phyloP scores from a whole-genome alignment of 2,113 vertebrate species.

The Osmerus mordax region DNA sequence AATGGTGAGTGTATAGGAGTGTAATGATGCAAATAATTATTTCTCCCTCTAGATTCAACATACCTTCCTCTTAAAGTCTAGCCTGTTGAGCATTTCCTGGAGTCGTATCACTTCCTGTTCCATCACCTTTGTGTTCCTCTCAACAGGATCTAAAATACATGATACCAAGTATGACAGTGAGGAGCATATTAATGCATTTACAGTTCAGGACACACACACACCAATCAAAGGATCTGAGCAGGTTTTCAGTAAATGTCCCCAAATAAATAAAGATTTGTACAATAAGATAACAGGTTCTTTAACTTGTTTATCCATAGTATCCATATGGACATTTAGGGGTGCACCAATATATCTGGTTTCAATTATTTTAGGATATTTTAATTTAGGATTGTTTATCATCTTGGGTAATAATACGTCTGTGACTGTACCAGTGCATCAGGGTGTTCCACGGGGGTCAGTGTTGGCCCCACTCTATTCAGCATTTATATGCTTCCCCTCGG shows the following conservation, averaged over 20 bases:
- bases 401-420: too few species aligned
- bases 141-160: slow-evolving; percentile 74
- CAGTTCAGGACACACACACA: not conserved
- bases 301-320: too few species aligned
- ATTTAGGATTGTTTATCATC: too few species aligned
- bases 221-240: not conserved
- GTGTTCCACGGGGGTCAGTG: too few species aligned
- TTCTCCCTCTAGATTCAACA: slow-evolving; percentile 15
- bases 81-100: slow-evolving; percentile 92
- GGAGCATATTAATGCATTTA: not conserved
- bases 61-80: slow-evolving; percentile 95
- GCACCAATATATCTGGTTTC: too few species aligned
- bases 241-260: not conserved
- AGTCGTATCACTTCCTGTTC: slow-evolving; percentile 87
- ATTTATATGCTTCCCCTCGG: too few species aligned
- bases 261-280: not conserved
- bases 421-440: too few species aligned
- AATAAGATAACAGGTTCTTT: too few species aligned
- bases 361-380: too few species aligned
- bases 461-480: too few species aligned
- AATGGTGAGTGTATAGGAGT: not conserved
- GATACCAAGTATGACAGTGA: slow-evolving; percentile 32
- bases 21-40: not conserved
- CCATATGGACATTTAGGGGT: too few species aligned
- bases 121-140: slow-evolving; percentile 80